Evolutionary conservation across 1,140 invertebrate species (phyloP).

Genomic region (Bombus breviceps): DNA sequence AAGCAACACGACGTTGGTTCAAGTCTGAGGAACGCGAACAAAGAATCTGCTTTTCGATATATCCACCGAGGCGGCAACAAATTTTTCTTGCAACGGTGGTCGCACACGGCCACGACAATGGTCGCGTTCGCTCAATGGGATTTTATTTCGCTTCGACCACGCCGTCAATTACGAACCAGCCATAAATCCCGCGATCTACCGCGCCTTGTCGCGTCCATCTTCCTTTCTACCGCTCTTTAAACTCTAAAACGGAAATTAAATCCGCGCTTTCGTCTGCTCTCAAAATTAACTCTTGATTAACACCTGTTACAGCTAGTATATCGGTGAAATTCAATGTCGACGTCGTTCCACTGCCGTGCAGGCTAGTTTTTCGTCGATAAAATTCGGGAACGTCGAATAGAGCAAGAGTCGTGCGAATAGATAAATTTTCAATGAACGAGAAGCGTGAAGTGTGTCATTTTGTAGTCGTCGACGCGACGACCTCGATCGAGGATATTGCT

Average conservation of each 20-base stretch:
- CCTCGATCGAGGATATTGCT: conserved; percentile 1
- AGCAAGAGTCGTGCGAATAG: not conserved
- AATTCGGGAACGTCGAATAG: not conserved
- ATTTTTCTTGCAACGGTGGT: conserved; percentile 1
- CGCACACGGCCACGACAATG: conserved; percentile 14
- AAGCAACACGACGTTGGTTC: too few species aligned
- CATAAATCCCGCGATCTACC: conserved; percentile 29
- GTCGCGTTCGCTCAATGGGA: conserved; percentile 1
- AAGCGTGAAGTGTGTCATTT: conserved; percentile 22
- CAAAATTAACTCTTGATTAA: conserved; percentile 35
- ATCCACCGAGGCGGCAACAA: conserved; percentile 1
- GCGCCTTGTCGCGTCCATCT: not conserved
- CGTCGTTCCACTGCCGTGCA: too few species aligned
- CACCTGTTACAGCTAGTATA: not conserved
- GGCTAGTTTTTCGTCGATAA: not conserved
- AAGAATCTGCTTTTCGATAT: conserved; percentile 19
- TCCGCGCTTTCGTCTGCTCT: not conserved
- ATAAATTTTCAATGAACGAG: conserved; percentile 4
- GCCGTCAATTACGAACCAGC: conserved; percentile 31
- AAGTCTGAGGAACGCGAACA: not conserved
- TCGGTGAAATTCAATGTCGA: not conserved
- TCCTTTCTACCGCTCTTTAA: not conserved
- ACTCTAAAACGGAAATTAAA: conserved; percentile 12
- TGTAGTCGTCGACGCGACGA: conserved; percentile 11
- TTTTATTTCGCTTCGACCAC: conserved; percentile 23